Evolutionary conservation across 2,797 vertebrate genomes (phyloP), one percentile per base, ranked within the genome.

Genomic region (Setipinna tenuifilis): DNA sequence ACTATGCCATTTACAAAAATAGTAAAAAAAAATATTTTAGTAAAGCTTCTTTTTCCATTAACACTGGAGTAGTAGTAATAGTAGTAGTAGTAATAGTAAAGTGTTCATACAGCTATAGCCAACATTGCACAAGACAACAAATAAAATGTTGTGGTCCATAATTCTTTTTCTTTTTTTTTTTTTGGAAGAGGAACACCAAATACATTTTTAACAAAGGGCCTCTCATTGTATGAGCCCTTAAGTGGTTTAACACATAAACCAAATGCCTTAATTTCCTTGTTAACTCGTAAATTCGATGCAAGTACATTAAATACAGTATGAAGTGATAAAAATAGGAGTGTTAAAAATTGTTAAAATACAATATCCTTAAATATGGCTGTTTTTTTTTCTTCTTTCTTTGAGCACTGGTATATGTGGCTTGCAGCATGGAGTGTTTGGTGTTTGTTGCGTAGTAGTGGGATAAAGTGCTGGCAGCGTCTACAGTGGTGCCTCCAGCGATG

Each of bases 51-150:
- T 35, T 75, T 75, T 12, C 68, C 14, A 44, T 44, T 41, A 78
- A 78, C 35, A 21, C 31, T 78, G 71, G 0, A 41, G 10, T 41
- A 48, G 46, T 54, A 54, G 71, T 44, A 78, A 21, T 54, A 31
- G 17, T n/a, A 19, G 6, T 25, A 44, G 35, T 11, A 78, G 71
- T 78, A 78, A 31, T 31, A 78, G 11, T 10, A 41, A 41, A 75
- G 58, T 59, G 58, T 59, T 59, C 5, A 21, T 2, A 21, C 58
- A 21, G 19, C 31, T 75, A 54, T 54, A 35, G 16, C 31, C 68
- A 75, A 78, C 71, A 78, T 78, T 78, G 71, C 71, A 78, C 71
- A 78, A 41, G 17, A 78, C 71, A 78, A 44, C 71, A 44, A 78
- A 41, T 71, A 71, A 25, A 31, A 71, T 21, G 1, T 21, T 44